These are phyloP conservation scores for Odocoileus virginianus DNA, from an alignment of 2,113 vertebrate species.

Conservation along the genomic window DNA sequence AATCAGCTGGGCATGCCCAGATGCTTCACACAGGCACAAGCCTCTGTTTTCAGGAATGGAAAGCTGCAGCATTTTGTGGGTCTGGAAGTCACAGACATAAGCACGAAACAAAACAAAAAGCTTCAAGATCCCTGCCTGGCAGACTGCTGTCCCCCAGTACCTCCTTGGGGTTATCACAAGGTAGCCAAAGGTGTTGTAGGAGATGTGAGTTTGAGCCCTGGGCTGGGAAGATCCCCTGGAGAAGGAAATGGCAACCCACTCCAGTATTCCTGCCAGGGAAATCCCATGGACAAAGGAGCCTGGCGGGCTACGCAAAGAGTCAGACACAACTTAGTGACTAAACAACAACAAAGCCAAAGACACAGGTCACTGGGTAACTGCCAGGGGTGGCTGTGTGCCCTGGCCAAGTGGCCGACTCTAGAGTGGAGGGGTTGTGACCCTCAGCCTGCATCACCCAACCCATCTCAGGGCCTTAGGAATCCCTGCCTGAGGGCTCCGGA, in stretches of 20 bases:
- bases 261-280: not conserved
- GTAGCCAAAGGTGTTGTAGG: not conserved
- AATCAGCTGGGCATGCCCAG: slow-evolving; percentile 54
- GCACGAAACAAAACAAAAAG: not conserved
- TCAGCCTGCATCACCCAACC: not conserved
- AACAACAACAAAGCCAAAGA: not conserved
- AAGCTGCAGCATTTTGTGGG: slow-evolving; percentile 58
- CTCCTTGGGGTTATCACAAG: not conserved
- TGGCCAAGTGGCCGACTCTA: not conserved
- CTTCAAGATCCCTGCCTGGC: not conserved
- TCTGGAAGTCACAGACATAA: slow-evolving; percentile 54
- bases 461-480: not conserved
- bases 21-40: slow-evolving; percentile 8
- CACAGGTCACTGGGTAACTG: not conserved
- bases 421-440: not conserved
- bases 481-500: not conserved
- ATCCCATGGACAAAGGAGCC: not conserved
- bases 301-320: not conserved
- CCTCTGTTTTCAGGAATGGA: slow-evolving; percentile 53
- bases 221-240: not conserved
- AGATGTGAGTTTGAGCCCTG: not conserved
- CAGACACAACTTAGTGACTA: not conserved
- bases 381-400: not conserved
- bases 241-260: not conserved
- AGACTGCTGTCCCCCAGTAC: not conserved